Evolutionary conservation across 2,113 vertebrate genomes (phyloP), one percentile per base, ranked within the genome.

Genomic region (Ceyx margarethae): DNA sequence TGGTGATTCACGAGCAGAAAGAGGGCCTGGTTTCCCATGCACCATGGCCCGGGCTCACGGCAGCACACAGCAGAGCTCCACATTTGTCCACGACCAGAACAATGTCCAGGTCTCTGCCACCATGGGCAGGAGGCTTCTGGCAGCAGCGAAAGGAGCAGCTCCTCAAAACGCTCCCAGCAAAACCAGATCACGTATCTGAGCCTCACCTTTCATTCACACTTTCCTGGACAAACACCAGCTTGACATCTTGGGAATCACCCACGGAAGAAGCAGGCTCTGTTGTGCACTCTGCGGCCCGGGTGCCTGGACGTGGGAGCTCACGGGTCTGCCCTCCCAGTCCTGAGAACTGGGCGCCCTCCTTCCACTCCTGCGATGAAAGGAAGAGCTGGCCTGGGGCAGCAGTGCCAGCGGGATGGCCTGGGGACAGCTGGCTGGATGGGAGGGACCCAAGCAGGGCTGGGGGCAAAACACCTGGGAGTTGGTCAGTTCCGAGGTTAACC

Each of bases 271-370:
- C 48, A 29, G 50, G 3, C 25, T 48, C 54, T 28, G 37, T 21
- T 9, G 23, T 2, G 1, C 0, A 11, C 13, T 45, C 43, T 5
- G 2, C 37, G 22, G 71, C 51, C 4, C 1, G 58, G 43, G 37
- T 4, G 1, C 8, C 9, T 17, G 48, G 50, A 42, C 2, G 0
- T 0, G 2, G 20, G 11, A 73, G 31, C 62, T 37, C 4, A 1
- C 4, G 0, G 11, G 22, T 6, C 50, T 54, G 82, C 74, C 58
- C 2, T 15, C 10, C 31, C 51, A 25, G 46, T 3, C 75, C 7
- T 6, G 2, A 29, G 42, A 76, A 33, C 22, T 4, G 10, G 19
- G 53, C 14, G 35, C 18, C 37, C 28, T 33, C 43, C 72, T 74
- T 26, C 6, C 11, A n/a, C 48, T 23, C 4, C 45, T 37, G 22